These are phyloP conservation scores for Hippopotamus amphibius DNA, from an alignment of 2,113 vertebrate genomes.

Conservation along the genomic window DNA sequence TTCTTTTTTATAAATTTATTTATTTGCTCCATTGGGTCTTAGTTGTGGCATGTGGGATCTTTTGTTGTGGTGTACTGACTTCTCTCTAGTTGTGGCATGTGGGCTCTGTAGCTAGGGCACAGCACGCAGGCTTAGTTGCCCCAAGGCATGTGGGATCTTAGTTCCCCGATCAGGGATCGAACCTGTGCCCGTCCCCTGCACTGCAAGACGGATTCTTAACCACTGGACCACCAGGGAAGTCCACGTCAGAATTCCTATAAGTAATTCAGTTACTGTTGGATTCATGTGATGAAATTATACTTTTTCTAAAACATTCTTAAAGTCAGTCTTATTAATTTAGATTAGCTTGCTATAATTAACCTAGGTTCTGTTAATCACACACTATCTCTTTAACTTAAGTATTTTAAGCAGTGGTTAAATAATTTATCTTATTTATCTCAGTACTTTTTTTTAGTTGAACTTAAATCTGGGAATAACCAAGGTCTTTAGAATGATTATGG, in stretches of 20 bases:
- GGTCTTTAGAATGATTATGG: slow-evolving; percentile 21
- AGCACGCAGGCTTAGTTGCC: no score
- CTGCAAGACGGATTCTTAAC: no score
- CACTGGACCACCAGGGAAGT: no score
- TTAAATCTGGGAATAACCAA: neutral
- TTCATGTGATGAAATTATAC: neutral
- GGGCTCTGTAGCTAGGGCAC: no score
- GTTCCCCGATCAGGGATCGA: no score
- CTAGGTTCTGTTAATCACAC: neutral
- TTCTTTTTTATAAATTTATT: neutral
- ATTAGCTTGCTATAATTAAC: neutral
- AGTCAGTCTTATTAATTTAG: neutral
- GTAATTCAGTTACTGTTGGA: neutral
- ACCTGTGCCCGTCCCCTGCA: no score
- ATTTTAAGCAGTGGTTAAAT: neutral
- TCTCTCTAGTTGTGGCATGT: no score
- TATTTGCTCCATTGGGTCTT: no score
- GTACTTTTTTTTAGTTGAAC: slow-evolving; percentile 1
- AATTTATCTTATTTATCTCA: neutral
- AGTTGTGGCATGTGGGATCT: no score
- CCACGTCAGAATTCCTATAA: neutral
- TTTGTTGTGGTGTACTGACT: no score
- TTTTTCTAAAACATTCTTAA: neutral
- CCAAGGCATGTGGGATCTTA: no score
- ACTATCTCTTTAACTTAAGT: neutral